A percentile compares a stretch with the other conserved stretches of the same genome.
phyloP scores from a whole-genome alignment of 2,797 vertebrate species.

The Psittacula derbiana region DNA sequence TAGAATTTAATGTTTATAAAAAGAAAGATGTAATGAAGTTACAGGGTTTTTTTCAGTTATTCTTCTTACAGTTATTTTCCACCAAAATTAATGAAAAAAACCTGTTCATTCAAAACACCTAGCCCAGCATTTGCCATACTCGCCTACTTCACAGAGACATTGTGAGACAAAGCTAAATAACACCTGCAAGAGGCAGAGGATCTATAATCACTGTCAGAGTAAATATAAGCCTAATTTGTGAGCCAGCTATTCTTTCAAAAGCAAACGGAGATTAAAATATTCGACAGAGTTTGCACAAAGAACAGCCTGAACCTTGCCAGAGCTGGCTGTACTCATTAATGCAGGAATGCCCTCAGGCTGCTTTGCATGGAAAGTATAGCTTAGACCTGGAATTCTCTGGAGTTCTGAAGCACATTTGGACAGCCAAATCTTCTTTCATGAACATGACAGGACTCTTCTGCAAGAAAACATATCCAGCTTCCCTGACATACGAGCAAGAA shows the following conservation, averaged over 20 bases:
- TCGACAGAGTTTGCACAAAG: slow-evolving; percentile 31
- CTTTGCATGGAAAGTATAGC: slow-evolving; percentile 30
- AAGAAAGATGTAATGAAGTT: not conserved
- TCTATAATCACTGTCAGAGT: not conserved
- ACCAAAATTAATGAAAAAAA: not conserved
- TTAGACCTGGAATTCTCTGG: not conserved
- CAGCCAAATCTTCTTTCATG: not conserved
- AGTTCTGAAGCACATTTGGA: slow-evolving; percentile 9
- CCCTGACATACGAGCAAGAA: not conserved
- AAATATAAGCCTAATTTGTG: not conserved
- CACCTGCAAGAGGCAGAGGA: not conserved
- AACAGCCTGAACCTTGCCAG: slow-evolving; percentile 66
- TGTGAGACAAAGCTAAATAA: not conserved
- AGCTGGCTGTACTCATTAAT: slow-evolving; percentile 53
- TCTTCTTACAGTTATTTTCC: not conserved
- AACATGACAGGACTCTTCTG: not conserved
- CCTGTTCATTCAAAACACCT: not conserved
- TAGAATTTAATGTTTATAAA: not conserved
- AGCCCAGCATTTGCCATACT: not conserved
- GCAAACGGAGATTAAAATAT: slow-evolving; percentile 50
- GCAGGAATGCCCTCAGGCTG: slow-evolving; percentile 53
- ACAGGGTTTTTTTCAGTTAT: not conserved
- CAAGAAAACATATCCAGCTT: not conserved
- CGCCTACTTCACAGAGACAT: not conserved
- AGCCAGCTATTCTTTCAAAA: slow-evolving; percentile 46